Base-by-base conservation (phyloP, 2,797 vertebrate species). In the Anniella stebbinsi region DNA sequence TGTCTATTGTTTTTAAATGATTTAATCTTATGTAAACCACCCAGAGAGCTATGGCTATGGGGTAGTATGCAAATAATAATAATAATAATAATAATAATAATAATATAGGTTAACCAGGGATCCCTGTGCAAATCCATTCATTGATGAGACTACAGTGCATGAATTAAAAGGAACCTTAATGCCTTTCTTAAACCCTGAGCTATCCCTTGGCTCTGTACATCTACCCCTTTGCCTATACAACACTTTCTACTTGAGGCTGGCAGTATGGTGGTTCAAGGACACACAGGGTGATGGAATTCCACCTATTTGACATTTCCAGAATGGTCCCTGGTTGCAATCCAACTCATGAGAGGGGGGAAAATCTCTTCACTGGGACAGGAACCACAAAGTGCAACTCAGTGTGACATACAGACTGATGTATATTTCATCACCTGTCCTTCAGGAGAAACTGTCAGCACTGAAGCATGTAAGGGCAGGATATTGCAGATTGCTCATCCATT, bases 241-340 rank as follows among this genome's bases (percentile, higher is more conserved):
- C 3, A 21, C 10, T 11, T 15, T 36, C 1, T 36, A 0, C 0
- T 0, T 3, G 77, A 10, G 3, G 18, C 6, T 66, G 66, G 33
- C 72, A 51, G 5, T 15, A 66, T 41, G 9, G 17, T 36, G 51
- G 57, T 51, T 33, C 21, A 11, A 38, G 78, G 30, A 1, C 17
- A 2, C 12, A 78, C 0, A 0, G 41, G 66, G 36, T 36, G 38
- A 7, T 0, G 12, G 1, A 38, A 33, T 73, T 2, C 0, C 18
- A 25, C 33, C 36, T 51, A 8, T 48, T 33, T 66, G 15, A 8
- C 18, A 8, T 45, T 90, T 63, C 69, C 12, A 28, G 30, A 60
- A 48, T n/a, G 9, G 3, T 41, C 54, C 28, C 3, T 0, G 45
- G 51, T 45, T 89, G 69, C 18, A 12, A 63, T 8, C 5, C 48